phyloP scores from a whole-genome alignment of 2,888 invertebrate genomes.

The Epistrophella euchroma region DNA sequence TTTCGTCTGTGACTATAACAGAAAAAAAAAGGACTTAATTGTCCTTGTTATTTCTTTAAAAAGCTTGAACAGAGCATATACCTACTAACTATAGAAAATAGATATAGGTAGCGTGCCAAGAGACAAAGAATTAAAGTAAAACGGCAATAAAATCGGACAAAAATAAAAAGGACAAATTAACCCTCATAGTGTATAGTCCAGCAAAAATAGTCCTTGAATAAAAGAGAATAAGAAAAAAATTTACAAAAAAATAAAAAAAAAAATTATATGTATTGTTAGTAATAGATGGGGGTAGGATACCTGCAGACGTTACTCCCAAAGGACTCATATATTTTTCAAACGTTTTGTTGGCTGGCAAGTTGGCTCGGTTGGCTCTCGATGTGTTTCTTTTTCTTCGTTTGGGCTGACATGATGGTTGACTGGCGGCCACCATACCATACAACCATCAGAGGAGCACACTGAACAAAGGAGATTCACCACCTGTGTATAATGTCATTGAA shows the following conservation, averaged over 20 bases:
- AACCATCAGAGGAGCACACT: slow-evolving; percentile 22
- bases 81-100: slow-evolving; percentile 1
- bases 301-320: slow-evolving; percentile 75
- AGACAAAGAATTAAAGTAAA: slow-evolving; percentile 74
- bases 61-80: slow-evolving; percentile 17
- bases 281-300: slow-evolving; percentile 72
- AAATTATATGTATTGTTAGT: slow-evolving; percentile 3
- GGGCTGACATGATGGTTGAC: slow-evolving; percentile 73
- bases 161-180: slow-evolving; percentile 75
- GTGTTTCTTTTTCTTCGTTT: slow-evolving; percentile 44
- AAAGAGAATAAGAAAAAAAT: slow-evolving; percentile 6
- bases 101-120: slow-evolving; percentile 62
- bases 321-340: slow-evolving; percentile 76
- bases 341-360: slow-evolving; percentile 69
- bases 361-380: slow-evolving; percentile 56
- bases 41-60: slow-evolving; percentile 55
- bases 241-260: slow-evolving; percentile 6
- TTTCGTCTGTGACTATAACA: slow-evolving; percentile 26
- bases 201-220: slow-evolving; percentile 56
- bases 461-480: slow-evolving; percentile 72
- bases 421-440: slow-evolving; percentile 61
- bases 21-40: slow-evolving; percentile 41
- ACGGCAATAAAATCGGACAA: slow-evolving; percentile 71
- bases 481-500: slow-evolving; percentile 64
- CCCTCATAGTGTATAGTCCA: slow-evolving; percentile 70